Conservation (phyloP, 1,140 invertebrate species). For the Cephus cinctus region DNA sequence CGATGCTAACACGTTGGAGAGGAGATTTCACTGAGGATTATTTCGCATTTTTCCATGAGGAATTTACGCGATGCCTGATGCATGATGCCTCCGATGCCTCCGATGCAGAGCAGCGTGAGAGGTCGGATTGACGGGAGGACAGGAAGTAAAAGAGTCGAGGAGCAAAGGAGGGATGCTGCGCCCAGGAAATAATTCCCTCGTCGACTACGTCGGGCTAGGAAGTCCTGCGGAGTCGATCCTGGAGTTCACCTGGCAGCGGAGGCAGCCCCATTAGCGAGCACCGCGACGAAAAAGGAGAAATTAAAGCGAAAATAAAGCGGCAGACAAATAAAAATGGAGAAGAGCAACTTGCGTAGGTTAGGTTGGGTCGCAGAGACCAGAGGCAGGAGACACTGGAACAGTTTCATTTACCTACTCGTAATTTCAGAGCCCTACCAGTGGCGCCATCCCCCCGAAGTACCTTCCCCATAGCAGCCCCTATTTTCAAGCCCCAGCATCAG, state of each 20-base stretch:
- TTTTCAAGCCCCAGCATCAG: no score
- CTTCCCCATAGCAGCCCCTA: no score
- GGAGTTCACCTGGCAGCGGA: not conserved
- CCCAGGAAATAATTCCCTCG: not conserved
- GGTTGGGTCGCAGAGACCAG: constrained; percentile 20
- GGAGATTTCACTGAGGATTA: no score
- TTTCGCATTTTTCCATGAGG: no score
- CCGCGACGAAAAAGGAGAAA: constrained; percentile 33
- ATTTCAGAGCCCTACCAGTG: constrained; percentile 26
- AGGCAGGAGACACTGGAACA: constrained; percentile 26
- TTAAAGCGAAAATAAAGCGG: constrained; percentile 22
- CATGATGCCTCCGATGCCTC: no score
- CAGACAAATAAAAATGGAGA: constrained; percentile 25
- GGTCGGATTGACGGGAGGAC: constrained; percentile 8
- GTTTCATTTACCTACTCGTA: constrained; percentile 37
- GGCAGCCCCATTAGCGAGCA: constrained; percentile 23
- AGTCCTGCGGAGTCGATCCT: not conserved
- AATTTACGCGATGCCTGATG: no score
- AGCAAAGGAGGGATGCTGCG: constrained; percentile 4
- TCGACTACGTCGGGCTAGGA: not conserved
- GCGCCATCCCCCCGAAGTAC: not conserved
- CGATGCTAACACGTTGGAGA: no score
- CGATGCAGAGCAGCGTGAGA: constrained; percentile 6
- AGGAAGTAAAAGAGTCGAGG: constrained; percentile 20
- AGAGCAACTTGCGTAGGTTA: no score